Conservation (phyloP, 2,888 invertebrate species). For the Lepidocyrtoides sp. region DNA sequence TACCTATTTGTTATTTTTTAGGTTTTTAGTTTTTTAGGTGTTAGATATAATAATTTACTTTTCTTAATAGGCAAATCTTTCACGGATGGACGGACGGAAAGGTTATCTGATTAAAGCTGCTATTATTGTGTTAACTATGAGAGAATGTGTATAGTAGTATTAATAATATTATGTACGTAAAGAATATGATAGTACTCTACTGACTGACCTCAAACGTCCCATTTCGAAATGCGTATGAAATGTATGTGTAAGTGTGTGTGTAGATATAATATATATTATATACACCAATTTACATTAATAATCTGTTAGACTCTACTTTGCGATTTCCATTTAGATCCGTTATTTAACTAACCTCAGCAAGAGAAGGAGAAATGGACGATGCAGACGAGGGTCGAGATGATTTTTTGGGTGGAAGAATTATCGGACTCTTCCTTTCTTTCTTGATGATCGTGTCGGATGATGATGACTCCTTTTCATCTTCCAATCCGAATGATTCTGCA, state of each 20-base stretch:
- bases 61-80: conserved; percentile 9
- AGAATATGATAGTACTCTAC: background rate
- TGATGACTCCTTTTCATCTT: conserved; percentile 29
- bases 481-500: conserved; percentile 6
- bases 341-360: conserved; percentile 71
- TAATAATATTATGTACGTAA: background rate
- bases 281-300: background rate
- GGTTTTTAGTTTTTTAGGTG: too few relatives aligned
- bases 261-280: background rate
- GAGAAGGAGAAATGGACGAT: background rate
- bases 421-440: conserved; percentile 45
- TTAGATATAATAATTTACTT: too few relatives aligned
- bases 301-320: background rate
- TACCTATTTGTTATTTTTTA: too few relatives aligned
- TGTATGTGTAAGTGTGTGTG: background rate
- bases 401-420: conserved; percentile 70
- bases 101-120: conserved; percentile 42
- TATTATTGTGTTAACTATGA: conserved; percentile 2
- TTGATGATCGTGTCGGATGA: background rate
- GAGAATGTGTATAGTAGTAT: background rate
- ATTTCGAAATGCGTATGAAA: conserved; percentile 47
- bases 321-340: background rate
- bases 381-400: conserved; percentile 64
- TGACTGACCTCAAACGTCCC: conserved; percentile 73
- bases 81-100: conserved; percentile 55